These are phyloP conservation scores for Drosophila maculinotata DNA, from an alignment of 2,888 invertebrate species.

Conservation along the genomic window DNA sequence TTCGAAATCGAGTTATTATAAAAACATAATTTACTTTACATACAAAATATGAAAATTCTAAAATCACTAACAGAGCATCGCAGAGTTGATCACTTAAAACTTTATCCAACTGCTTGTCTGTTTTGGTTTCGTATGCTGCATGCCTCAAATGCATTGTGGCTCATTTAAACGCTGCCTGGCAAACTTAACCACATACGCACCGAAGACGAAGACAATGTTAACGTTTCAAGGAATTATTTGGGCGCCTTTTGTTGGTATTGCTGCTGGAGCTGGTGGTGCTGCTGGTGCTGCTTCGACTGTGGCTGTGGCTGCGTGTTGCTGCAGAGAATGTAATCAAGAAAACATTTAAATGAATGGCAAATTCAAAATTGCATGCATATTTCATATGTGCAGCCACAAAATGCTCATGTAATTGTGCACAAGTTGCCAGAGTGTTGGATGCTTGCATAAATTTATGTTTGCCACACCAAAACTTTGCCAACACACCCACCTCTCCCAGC, in stretches of 20 bases:
- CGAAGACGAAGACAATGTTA: slow-evolving; percentile 65
- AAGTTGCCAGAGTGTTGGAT: slow-evolving; percentile 41
- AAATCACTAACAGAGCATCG: slow-evolving; percentile 18
- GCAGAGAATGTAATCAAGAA: slow-evolving; percentile 74
- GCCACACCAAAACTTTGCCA: slow-evolving; percentile 51
- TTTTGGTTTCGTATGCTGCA: slow-evolving; percentile 35
- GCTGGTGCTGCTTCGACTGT: slow-evolving; percentile 13
- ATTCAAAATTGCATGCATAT: slow-evolving; percentile 79
- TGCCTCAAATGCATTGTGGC: slow-evolving; percentile 66
- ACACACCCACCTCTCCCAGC: slow-evolving; percentile 4
- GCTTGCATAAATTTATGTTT: slow-evolving; percentile 70
- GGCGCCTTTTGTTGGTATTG: slow-evolving; percentile 40
- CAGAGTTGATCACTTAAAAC: neutral
- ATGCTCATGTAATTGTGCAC: slow-evolving; percentile 73
- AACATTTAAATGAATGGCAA: slow-evolving; percentile 78
- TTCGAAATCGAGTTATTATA: too few relatives aligned
- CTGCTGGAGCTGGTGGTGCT: slow-evolving; percentile 5
- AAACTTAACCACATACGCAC: slow-evolving; percentile 59
- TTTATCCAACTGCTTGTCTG: slow-evolving; percentile 14
- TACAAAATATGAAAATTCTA: too few relatives aligned
- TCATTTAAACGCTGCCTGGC: slow-evolving; percentile 62
- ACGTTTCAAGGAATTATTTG: slow-evolving; percentile 66
- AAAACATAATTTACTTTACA: too few relatives aligned
- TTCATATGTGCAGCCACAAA: slow-evolving; percentile 78
- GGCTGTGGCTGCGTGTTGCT: slow-evolving; percentile 19